phyloP scores from a whole-genome alignment of 2,888 invertebrate species.

The Hypselothyrea guttata region DNA sequence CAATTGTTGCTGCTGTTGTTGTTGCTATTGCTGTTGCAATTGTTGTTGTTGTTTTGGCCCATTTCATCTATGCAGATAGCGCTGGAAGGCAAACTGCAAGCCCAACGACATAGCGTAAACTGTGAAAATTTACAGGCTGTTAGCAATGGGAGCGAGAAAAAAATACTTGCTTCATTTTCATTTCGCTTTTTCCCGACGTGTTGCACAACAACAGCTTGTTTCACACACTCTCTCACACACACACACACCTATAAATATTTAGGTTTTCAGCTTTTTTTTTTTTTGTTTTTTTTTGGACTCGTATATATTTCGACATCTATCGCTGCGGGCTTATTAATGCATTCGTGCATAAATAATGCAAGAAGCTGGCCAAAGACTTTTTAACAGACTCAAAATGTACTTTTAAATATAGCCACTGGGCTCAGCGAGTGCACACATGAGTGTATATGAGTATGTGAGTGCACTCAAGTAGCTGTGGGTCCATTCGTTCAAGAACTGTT shows the following conservation, averaged over 20 bases:
- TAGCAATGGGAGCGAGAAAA: constrained; percentile 54
- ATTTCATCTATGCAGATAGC: constrained; percentile 18
- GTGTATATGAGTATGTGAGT: neutral
- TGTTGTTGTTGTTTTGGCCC: constrained; percentile 29
- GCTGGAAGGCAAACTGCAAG: constrained; percentile 6
- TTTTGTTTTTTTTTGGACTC: constrained; percentile 21
- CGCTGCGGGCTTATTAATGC: constrained; percentile 56
- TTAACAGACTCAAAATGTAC: constrained; percentile 43
- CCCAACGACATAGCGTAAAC: constrained; percentile 7
- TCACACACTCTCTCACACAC: constrained; percentile 20
- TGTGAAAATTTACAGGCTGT: constrained; percentile 62
- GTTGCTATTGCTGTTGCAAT: constrained; percentile 5
- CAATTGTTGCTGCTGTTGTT: constrained; percentile 9
- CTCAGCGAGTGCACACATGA: constrained; percentile 3
- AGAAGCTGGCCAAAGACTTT: constrained; percentile 14
- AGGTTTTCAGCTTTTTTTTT: no score
- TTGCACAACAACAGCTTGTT: constrained; percentile 35
- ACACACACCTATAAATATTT: no score
- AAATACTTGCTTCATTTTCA: constrained; percentile 55
- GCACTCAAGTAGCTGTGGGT: constrained; percentile 6
- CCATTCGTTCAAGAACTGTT: no score
- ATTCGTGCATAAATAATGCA: constrained; percentile 60
- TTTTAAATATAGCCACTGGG: constrained; percentile 52
- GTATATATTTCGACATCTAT: constrained; percentile 35
- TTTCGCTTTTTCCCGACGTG: constrained; percentile 39